These are phyloP conservation scores for Pelecanoides urinatrix DNA, from an alignment of 2,113 vertebrate species.

Conservation along the genomic window DNA sequence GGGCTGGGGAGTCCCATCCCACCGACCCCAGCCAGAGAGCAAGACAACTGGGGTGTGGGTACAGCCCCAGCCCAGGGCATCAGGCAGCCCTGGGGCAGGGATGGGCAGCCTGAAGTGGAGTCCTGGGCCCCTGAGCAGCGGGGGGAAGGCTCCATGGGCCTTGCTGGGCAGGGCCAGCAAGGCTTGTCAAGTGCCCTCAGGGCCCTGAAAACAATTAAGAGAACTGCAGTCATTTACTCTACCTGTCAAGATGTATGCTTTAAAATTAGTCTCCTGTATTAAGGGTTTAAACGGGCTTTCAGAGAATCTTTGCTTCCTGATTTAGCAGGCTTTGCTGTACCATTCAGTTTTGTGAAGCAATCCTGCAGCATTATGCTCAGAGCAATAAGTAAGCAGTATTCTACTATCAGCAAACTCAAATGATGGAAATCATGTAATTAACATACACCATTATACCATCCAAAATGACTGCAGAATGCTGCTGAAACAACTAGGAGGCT, in stretches of 20 bases:
- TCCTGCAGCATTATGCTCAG: neutral
- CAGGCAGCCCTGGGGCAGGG: fast-evolving
- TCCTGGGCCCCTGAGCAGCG: neutral
- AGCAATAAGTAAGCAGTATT: neutral
- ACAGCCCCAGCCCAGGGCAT: neutral
- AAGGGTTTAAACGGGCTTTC: neutral
- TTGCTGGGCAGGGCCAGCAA: neutral
- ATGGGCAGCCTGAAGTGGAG: neutral
- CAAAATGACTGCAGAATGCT: neutral
- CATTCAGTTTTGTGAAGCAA: neutral
- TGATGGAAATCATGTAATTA: neutral
- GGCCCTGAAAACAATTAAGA: neutral
- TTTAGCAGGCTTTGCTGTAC: neutral
- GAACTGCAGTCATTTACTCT: neutral
- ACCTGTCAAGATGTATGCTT: neutral
- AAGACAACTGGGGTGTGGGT: neutral
- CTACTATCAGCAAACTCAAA: neutral
- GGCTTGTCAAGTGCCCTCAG: neutral
- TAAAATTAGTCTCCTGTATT: neutral
- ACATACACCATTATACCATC: neutral
- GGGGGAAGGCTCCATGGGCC: neutral
- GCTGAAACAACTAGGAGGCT: neutral
- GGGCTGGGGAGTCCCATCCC: neutral
- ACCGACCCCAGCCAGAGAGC: no score
- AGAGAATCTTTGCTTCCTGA: neutral